Base-by-base conservation (phyloP, 2,888 invertebrate genomes). In the Drepanosiphum platanoidis region DNA sequence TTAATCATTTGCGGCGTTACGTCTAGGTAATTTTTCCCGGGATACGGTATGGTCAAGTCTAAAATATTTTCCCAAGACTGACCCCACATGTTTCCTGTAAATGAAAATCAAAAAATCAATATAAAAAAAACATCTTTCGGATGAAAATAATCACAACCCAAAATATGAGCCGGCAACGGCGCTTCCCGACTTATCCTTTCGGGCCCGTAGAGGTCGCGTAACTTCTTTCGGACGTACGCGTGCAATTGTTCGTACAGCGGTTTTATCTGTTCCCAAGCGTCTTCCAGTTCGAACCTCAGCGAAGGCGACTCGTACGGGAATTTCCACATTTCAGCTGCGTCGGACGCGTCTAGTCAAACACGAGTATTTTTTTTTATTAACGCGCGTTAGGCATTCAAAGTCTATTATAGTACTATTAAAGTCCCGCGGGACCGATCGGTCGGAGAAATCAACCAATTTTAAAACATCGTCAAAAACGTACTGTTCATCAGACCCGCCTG, bases 291-390 rank as follows among this genome's bases (percentile, higher is more conserved):
- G 86, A 93, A 91, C 81, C 94, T 92, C 89, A 97, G 93, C 86
- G 94, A 93, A 0, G 92, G 91, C 0, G 94, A 93, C 88, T 96
- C 96, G 89, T 96, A 98, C 0, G 94, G 94, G 88, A 95, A 94
- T 90, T 95, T 94, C 97, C 97, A 97, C 89, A 95, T 95, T 46
- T 95, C 95, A 0, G 96, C 95, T 0, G 94, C 95, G 88, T 97
- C 95, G 1, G 94, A 94, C 88, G 96, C 96, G 91, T 96, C 97
- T 97, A 89, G 5, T 91, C 90, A 86, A 87, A 27, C 5, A 11
- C 3, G 27, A n/a, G 27, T 61, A 2, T 2, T 27, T n/a, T n/a
- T n/a, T n/a, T n/a, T n/a, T n/a, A n/a, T n/a, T n/a, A n/a, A 27
- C 1, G 8, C 27, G 3, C 61, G 8, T 27, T 27, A 11, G 11